A percentile compares a stretch with the other conserved stretches of the same genome.
Conservation (phyloP, 2,797 vertebrate genomes). For the Channallabes apus region DNA sequence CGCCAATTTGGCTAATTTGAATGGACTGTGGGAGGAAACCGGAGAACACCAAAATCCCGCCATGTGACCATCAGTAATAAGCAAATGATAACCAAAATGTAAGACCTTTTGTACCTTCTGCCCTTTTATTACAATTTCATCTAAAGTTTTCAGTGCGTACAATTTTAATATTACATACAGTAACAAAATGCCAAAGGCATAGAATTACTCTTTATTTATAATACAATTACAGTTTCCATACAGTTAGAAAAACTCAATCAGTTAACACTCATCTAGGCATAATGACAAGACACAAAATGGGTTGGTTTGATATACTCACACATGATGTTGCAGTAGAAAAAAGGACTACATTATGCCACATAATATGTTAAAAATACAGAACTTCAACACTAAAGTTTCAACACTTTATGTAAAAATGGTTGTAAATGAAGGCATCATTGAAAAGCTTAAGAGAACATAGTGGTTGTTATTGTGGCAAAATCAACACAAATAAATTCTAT, state of each 20-base stretch:
- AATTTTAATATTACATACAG: not conserved
- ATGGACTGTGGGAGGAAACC: no score
- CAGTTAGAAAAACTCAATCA: not conserved
- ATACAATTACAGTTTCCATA: not conserved
- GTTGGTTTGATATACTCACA: not conserved
- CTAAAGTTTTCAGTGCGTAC: not conserved
- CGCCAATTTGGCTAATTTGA: no score
- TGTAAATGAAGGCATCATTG: not conserved
- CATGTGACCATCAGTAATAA: not conserved
- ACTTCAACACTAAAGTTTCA: slow-evolving; percentile 1
- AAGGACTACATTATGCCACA: slow-evolving; percentile 2
- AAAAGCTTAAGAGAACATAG: not conserved
- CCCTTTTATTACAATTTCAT: not conserved
- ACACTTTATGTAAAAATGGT: not conserved
- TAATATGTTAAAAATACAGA: not conserved
- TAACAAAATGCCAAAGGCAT: not conserved
- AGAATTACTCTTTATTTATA: not conserved
- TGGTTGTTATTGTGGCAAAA: slow-evolving; percentile 1
- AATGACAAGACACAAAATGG: not conserved
- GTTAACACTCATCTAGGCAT: not conserved
- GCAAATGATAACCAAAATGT: not conserved
- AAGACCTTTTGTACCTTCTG: not conserved
- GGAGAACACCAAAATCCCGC: no score
- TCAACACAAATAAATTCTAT: slow-evolving; percentile 16
- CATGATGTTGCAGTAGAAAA: not conserved